Evolutionary conservation across 1,140 invertebrate species (phyloP).

Genomic region (Monochamus saltuarius): DNA sequence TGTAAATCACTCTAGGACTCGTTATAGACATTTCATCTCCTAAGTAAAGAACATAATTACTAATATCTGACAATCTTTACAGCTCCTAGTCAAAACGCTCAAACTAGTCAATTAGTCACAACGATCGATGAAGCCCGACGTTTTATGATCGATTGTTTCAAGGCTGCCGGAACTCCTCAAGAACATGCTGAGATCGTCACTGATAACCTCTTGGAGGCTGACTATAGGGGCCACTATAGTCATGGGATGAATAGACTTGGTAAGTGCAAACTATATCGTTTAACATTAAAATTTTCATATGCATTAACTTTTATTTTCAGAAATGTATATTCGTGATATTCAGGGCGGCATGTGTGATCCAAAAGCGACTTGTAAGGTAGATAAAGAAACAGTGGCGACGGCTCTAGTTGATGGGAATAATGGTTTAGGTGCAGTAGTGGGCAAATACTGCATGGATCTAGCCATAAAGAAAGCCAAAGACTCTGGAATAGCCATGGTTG

Average conservation of each 20-base stretch:
- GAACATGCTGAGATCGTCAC: conserved; percentile 72
- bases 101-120: too few relatives aligned
- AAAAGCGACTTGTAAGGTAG: conserved; percentile 61
- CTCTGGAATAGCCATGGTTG: conserved; percentile 84
- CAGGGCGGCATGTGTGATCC: conserved; percentile 55
- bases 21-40: too few relatives aligned
- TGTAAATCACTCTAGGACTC: too few relatives aligned
- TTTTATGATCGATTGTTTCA: conserved; percentile 76
- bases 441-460: conserved; percentile 86
- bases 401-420: conserved; percentile 85
- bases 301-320: conserved; percentile 7
- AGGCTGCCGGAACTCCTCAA: conserved; percentile 64
- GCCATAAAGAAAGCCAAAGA: conserved; percentile 85
- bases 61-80: too few relatives aligned
- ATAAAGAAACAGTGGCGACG: conserved; percentile 75
- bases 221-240: conserved; percentile 86
- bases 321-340: conserved; percentile 64
- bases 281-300: too few relatives aligned
- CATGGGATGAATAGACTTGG: conserved; percentile 89
- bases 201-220: conserved; percentile 78
- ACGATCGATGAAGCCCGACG: conserved; percentile 41
- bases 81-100: too few relatives aligned
- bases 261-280: conserved; percentile 45
- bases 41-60: too few relatives aligned
- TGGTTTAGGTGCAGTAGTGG: conserved; percentile 82